Base-by-base conservation (phyloP, 2,888 invertebrate genomes). In the Achlya flavicornis region DNA sequence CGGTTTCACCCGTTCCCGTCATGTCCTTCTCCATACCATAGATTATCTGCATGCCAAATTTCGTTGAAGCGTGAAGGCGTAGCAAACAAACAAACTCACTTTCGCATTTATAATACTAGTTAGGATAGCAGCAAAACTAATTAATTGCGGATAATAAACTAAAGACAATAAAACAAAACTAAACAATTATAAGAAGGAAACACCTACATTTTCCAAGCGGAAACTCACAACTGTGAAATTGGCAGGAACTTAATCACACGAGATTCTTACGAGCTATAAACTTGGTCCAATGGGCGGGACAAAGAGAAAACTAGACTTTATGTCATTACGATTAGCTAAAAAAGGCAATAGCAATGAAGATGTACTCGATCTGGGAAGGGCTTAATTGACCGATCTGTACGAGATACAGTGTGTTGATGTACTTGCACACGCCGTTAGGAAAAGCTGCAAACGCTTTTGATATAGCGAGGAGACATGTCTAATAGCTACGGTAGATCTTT, bases 301-400 rank as follows among this genome's bases (percentile, higher is more conserved):
- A 19, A 41, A 60, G 60, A 60, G 60, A 60, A 59, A 60, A 60
- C 60, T 41, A 16, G 60, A 11, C 38, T 41, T 38, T 26, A 58
- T n/a, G 58, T 60, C 60, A 60, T 41, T 16, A 41, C 60, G 16
- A 53, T 53, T 53, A 19, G 2, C 19, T 60, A 43, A 41, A 43
- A 60, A 60, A 60, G 60, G 60, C 19, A 60, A 60, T n/a, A n/a
- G 41, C 60, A 41, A 60, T 60, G 60, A 60, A 60, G 60, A 60
- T 60, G 60, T 60, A 60, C 41, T 59, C 0, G 58, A 16, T 16
- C 38, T 38, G 38, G 12, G 41, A 41, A 60, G 41, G 60, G 60
- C 41, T 41, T 60, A 60, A 60, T 59, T 60, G 60, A 41, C 43
- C 3, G 60, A 43, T 19, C 58, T 11, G 10, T 4, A 16, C 60